A percentile compares a stretch with the other conserved stretches of the same genome.
These are phyloP conservation scores for Desmophyllum pertusum DNA, from an alignment of 92 coral and sea anemone species.

Conservation along the genomic window DNA sequence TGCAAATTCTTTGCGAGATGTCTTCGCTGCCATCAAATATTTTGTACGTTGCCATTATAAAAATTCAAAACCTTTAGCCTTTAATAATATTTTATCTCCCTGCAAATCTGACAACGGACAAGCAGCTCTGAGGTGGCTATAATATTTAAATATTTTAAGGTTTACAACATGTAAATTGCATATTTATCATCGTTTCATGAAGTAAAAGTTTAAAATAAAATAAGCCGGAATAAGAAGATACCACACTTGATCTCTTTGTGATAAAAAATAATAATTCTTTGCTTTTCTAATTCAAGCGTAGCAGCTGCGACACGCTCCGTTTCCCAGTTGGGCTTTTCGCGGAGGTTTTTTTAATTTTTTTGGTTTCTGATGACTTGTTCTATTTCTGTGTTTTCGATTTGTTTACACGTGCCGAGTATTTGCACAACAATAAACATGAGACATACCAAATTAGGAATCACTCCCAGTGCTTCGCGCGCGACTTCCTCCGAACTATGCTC, in stretches of 20 bases:
- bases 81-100: constrained; percentile 2
- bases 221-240: neutral
- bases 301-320: constrained; percentile 9
- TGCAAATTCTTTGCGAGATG: neutral
- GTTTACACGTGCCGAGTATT: neutral
- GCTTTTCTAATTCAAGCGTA: neutral
- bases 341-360: neutral
- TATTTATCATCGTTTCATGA: neutral
- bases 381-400: neutral
- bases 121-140: neutral
- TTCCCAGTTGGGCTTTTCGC: constrained; percentile 23
- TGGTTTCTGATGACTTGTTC: constrained; percentile 12
- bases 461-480: constrained; percentile 38
- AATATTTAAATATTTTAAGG: neutral
- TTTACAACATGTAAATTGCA: neutral
- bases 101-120: neutral
- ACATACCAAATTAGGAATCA: constrained; percentile 46
- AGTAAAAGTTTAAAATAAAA: neutral
- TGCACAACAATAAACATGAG: constrained; percentile 25
- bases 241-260: neutral
- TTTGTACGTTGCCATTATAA: neutral
- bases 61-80: neutral
- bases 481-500: constrained; percentile 28
- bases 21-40: neutral
- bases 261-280: neutral